Conservation (phyloP, 2,888 invertebrate genomes). For the Troides helena region DNA sequence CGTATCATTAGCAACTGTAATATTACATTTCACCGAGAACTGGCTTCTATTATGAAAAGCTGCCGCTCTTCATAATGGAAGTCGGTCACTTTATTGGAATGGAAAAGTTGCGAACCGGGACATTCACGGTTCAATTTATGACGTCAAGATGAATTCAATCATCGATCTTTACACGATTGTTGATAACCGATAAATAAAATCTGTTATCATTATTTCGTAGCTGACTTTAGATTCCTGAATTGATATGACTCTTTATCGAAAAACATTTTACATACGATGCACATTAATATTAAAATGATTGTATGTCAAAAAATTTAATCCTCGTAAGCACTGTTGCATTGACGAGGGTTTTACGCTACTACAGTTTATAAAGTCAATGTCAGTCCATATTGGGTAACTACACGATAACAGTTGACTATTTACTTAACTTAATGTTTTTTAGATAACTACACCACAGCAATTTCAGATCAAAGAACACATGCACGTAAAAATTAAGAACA, state of each 20-base stretch:
- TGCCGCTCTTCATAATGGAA: neutral
- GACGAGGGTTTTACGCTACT: neutral
- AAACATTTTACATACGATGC: neutral
- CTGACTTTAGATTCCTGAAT: constrained; percentile 18
- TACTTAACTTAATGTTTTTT: neutral
- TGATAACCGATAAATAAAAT: constrained; percentile 40
- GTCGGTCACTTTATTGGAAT: constrained; percentile 14
- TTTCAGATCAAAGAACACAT: neutral
- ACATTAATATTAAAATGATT: neutral
- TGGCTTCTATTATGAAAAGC: constrained; percentile 5
- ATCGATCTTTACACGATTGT: constrained; percentile 36
- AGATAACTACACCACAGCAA: neutral
- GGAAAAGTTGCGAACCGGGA: constrained; percentile 12
- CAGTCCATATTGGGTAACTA: neutral
- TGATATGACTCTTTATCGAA: neutral
- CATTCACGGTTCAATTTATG: constrained; percentile 27
- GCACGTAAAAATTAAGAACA: too few relatives aligned
- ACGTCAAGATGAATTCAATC: constrained; percentile 39
- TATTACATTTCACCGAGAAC: constrained; percentile 11
- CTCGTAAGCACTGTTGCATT: neutral
- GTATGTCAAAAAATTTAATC: neutral
- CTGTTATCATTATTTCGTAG: constrained; percentile 34
- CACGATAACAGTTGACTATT: neutral
- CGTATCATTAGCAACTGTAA: constrained; percentile 1
- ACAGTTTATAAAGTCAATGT: constrained; percentile 1